Evolutionary conservation across 2,888 invertebrate genomes (phyloP).

Genomic region (Habrosyne pyritoides): DNA sequence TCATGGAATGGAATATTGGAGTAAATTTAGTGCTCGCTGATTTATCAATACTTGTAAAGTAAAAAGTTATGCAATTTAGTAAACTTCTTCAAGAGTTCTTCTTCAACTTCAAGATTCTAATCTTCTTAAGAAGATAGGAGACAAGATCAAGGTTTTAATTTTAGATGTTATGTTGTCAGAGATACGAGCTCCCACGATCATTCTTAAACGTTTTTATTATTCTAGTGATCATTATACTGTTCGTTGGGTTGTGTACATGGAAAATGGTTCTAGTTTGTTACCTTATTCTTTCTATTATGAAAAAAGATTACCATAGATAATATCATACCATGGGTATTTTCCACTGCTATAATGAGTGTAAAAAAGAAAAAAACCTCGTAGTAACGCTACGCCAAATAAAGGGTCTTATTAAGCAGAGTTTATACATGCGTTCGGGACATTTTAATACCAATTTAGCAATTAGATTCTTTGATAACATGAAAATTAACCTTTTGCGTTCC

Average conservation of each 20-base stretch:
- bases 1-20: neutral
- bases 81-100: too few relatives aligned
- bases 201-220: slow-evolving; percentile 18
- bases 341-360: neutral
- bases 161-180: slow-evolving; percentile 23
- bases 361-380: neutral
- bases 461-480: neutral
- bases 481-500: neutral
- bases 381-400: too few relatives aligned
- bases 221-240: slow-evolving; percentile 17
- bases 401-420: neutral
- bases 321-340: too few relatives aligned
- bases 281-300: neutral
- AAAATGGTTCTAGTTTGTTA: slow-evolving; percentile 10
- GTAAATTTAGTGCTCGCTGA: too few relatives aligned
- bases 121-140: neutral
- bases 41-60: too few relatives aligned
- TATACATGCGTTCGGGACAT: neutral
- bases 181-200: slow-evolving; percentile 15
- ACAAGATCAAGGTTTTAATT: slow-evolving; percentile 24
- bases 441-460: neutral
- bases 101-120: too few relatives aligned
- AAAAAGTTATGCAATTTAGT: too few relatives aligned
- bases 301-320: too few relatives aligned
- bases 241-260: neutral